Evolutionary conservation across 2,888 invertebrate genomes (phyloP).

Genomic region (Drosophila prostipennis): DNA sequence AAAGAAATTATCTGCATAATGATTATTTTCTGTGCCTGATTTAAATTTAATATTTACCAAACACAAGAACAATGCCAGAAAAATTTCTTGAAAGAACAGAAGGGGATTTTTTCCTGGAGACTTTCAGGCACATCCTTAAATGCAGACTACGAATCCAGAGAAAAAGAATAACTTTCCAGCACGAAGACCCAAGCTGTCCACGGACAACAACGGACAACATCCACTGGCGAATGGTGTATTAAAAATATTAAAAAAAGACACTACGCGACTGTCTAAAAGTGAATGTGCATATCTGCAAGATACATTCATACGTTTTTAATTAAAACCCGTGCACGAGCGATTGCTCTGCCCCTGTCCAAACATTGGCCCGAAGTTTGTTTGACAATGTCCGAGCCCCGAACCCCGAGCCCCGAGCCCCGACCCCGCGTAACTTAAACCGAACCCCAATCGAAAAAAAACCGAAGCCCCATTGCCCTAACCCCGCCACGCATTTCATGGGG

Average conservation of each 20-base stretch:
- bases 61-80: too few relatives aligned
- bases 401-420: conserved; percentile 20
- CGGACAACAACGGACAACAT: conserved; percentile 21
- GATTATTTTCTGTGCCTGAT: too few relatives aligned
- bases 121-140: conserved; percentile 2
- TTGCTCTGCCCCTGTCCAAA: conserved; percentile 60
- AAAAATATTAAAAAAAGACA: conserved; percentile 2
- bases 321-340: conserved; percentile 52
- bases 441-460: background rate
- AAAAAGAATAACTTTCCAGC: background rate
- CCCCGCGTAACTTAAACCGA: too few relatives aligned
- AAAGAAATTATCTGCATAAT: too few relatives aligned
- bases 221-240: conserved; percentile 6
- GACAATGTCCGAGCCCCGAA: conserved; percentile 53
- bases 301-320: conserved; percentile 57
- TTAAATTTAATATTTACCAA: too few relatives aligned
- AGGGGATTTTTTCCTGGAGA: background rate
- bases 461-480: conserved; percentile 1
- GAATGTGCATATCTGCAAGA: conserved; percentile 67
- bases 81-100: too few relatives aligned
- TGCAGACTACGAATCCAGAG: conserved; percentile 2
- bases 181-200: background rate
- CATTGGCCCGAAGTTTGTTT: conserved; percentile 61
- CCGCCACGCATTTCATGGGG: conserved; percentile 15
- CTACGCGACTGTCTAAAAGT: conserved; percentile 54